These are phyloP conservation scores for Araneus ventricosus DNA, from an alignment of 1,140 invertebrate genomes.

Conservation along the genomic window DNA sequence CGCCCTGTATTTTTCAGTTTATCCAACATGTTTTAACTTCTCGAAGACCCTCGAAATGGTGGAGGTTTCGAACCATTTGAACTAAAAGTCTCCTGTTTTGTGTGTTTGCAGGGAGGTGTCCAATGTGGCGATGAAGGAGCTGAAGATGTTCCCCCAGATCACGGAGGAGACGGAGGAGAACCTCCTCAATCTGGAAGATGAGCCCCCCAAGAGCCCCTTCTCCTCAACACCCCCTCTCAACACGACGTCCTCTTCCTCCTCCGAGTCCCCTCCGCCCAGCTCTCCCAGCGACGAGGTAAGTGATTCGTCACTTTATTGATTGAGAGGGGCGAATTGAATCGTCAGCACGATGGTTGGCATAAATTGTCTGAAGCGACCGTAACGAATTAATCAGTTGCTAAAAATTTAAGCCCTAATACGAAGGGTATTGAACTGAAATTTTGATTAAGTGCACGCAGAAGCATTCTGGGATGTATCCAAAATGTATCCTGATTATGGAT, in stretches of 20 bases:
- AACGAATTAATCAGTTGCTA: too few species aligned
- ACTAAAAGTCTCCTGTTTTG: neutral
- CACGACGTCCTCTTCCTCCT: neutral
- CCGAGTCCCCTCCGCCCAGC: neutral
- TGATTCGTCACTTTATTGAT: neutral
- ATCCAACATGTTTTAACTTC: too few species aligned
- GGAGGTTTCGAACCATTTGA: too few species aligned
- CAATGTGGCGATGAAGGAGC: conserved; percentile 71
- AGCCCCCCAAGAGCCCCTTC: conserved; percentile 13
- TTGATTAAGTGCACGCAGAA: too few species aligned
- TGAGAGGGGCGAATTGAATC: neutral
- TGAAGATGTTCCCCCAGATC: conserved; percentile 75
- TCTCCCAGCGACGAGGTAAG: conserved; percentile 68
- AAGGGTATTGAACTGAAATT: too few species aligned
- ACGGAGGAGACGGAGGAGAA: conserved; percentile 75
- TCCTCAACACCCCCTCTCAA: neutral
- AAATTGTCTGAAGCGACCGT: too few species aligned
- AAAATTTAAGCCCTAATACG: too few species aligned
- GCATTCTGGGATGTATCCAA: too few species aligned
- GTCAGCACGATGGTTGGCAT: too few species aligned
- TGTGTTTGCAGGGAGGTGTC: conserved; percentile 56
- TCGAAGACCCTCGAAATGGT: too few species aligned
- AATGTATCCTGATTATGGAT: too few species aligned
- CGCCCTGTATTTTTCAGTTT: too few species aligned
- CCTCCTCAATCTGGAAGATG: conserved; percentile 65